Conservation (phyloP, 2,888 invertebrate genomes). For the Polietes domitor region DNA sequence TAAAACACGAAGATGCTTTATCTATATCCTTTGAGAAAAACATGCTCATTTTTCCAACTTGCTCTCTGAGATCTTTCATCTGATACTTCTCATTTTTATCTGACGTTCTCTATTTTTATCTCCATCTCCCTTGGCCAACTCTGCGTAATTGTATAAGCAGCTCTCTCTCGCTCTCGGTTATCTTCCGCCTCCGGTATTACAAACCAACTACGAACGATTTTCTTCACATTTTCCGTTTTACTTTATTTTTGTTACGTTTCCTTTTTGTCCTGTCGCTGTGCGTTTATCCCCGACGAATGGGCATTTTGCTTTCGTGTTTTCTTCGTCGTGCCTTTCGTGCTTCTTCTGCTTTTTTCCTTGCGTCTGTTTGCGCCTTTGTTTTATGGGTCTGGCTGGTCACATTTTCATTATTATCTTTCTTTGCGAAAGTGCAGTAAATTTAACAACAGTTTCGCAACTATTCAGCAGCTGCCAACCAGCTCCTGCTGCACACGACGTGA, state of each 20-base stretch:
- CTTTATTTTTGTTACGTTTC: slow-evolving; percentile 1
- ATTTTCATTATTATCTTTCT: not conserved
- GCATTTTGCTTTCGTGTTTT: slow-evolving; percentile 14
- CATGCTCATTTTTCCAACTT: not conserved
- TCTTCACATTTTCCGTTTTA: not conserved
- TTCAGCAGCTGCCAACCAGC: not conserved
- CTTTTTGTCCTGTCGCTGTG: not conserved
- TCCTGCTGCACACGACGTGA: not conserved
- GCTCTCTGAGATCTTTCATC: not conserved
- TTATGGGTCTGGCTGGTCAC: slow-evolving; percentile 20
- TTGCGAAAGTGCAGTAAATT: slow-evolving; percentile 6
- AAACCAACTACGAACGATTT: not conserved
- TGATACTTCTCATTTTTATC: not conserved
- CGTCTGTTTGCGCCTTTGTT: not conserved
- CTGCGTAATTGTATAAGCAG: not conserved
- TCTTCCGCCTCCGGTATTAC: not conserved
- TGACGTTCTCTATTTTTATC: not conserved
- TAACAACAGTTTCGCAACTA: not conserved
- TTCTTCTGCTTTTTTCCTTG: not conserved
- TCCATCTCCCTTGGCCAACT: too few relatives aligned
- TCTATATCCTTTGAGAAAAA: not conserved
- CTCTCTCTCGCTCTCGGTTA: slow-evolving; percentile 1
- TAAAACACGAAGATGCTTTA: not conserved
- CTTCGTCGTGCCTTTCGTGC: slow-evolving; percentile 16
- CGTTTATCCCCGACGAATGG: slow-evolving; percentile 9